Percentiles rank a stretch among this genome's conserved stretches.
phyloP scores from a whole-genome alignment of 2,113 vertebrate species.

The Prunella himalayana region DNA sequence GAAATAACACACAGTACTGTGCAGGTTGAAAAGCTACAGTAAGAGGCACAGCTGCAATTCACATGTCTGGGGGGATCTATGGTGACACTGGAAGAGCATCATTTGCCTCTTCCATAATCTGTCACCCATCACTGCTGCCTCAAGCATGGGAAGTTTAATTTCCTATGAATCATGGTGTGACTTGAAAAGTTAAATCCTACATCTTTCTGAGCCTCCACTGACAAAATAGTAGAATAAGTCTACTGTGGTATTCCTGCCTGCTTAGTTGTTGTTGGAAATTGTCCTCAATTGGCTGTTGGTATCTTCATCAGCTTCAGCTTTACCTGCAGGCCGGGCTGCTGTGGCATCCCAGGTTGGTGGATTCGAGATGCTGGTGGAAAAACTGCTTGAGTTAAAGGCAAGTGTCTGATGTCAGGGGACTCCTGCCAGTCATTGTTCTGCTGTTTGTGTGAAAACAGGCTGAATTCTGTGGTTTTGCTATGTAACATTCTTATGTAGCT shows the following conservation, averaged over 20 bases:
- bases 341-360: background rate
- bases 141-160: background rate
- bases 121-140: background rate
- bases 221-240: background rate
- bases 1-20: background rate
- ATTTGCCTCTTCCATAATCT: background rate
- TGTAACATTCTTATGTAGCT: conserved; percentile 61
- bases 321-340: background rate
- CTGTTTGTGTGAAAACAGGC: conserved; percentile 54
- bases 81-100: background rate
- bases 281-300: background rate
- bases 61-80: background rate
- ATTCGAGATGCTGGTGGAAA: background rate
- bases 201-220: background rate
- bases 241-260: background rate
- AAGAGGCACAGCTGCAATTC: background rate
- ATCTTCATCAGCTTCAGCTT: background rate
- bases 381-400: conserved; percentile 5
- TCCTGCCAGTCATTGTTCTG: conserved; percentile 64
- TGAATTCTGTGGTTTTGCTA: conserved; percentile 54
- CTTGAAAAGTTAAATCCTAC: background rate
- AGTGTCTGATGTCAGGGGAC: conserved; percentile 30
- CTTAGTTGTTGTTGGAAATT: background rate
- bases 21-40: background rate
- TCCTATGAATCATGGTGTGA: background rate